phyloP scores from a whole-genome alignment of 2,113 vertebrate genomes.

The Nesoenas mayeri region DNA sequence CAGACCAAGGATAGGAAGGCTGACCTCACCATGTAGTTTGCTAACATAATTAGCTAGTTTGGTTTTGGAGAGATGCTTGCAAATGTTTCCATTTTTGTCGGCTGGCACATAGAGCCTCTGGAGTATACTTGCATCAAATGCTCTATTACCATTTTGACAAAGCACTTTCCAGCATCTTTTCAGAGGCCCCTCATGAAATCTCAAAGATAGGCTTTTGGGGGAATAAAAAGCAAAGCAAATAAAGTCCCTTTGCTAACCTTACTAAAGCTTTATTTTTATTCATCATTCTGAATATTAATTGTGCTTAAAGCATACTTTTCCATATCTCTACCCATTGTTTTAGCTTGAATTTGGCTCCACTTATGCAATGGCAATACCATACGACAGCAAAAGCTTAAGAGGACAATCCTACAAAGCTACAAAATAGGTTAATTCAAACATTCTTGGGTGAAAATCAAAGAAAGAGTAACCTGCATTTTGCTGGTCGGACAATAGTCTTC shows the following conservation, averaged over 20 bases:
- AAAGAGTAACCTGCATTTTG: neutral
- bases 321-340: rapidly evolving
- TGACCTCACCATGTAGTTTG: neutral
- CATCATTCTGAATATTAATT: neutral
- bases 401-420: neutral
- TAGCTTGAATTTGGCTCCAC: neutral
- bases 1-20: neutral
- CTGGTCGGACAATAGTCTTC: neutral
- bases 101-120: neutral
- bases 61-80: neutral
- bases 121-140: neutral
- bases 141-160: neutral
- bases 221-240: neutral
- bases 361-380: neutral
- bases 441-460: neutral
- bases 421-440: neutral
- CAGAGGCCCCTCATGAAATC: neutral
- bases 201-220: neutral
- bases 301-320: neutral
- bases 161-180: neutral
- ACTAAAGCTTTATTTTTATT: neutral
- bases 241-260: neutral
- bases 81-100: neutral
- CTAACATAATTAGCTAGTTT: conserved; percentile 39
- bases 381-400: neutral